Base-by-base conservation (phyloP, 2,888 invertebrate genomes). In the Polia nebulosa region DNA sequence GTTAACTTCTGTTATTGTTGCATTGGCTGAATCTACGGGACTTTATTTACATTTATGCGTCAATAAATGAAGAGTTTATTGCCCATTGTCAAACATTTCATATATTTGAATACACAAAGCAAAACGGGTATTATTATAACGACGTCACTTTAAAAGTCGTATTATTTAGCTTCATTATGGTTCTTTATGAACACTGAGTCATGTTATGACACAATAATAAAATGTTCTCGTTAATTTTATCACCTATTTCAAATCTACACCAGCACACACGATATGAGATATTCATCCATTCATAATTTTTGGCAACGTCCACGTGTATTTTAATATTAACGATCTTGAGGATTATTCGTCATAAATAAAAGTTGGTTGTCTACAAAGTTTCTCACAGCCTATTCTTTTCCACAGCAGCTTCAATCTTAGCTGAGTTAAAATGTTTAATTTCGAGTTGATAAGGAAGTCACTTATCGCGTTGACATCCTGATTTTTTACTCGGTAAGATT, bases 391-490 rank as follows among this genome's bases (percentile, higher is more conserved):
- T 68, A 69, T 84, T 76, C 51, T 68, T 32, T 47, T 32, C 20
- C 8, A n/a, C 39, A 3, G 55, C 74, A 59, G 69, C 53, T 67
- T 76, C 69, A 80, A 78, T 78, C 70, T 71, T 45, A 60, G n/a
- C 68, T 17, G 45, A 75, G 67, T 81, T 67, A 74, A 72, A 78
- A 66, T 74, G 59, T 81, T 81, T 76, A 76, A 77, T 70, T 78
- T 78, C 0, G 60, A 47, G 56, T 76, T 86, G 90, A 90, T 88
- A 89, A 88, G 81, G 78, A 72, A 72, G 75, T 62, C 76, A 70
- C 64, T 89, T 93, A 92, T 93, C 93, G 82, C 75, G 73, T 72
- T 83, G 87, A 90, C 92, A 93, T 94, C 92, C 93, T 92, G 91
- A 92, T 92, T 92, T 92, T 91, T 92, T 89, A 89, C 87, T 56